Evolutionary conservation across 1,140 invertebrate genomes (phyloP), one percentile per base, ranked within the genome.

Genomic region (Palaemon carinicauda): DNA sequence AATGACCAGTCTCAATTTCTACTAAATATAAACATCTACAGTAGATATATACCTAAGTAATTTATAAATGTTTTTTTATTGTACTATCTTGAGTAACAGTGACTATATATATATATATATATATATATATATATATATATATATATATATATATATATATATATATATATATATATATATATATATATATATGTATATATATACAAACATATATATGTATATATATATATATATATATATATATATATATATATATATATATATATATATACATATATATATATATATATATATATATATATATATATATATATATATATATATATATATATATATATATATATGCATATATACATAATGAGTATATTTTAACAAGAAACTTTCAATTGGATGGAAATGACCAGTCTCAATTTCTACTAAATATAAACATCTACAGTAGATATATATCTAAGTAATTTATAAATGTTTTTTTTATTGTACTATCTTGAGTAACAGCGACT

Each of bases 241-340:
- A 74, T 74, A 74, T 74, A 74, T 74, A 74, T 74, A 74, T 74
- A 74, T 74, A 74, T 74, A 74, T 74, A 74, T 74, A 74, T 74
- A 74, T 74, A 74, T 74, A 74, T 74, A 74, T 74, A 74, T 74
- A 74, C 33, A 74, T 74, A 74, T 74, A 74, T 74, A 74, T 74
- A 74, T 74, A 33, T 74, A 74, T 74, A 74, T 33, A 74, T 74
- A 74, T 74, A 74, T 74, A 74, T 74, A 74, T 74, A 74, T 74
- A 74, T 74, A 74, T 74, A 14, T 14, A 14, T 33, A 29, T n/a
- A n/a, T n/a, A n/a, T n/a, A n/a, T n/a, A n/a, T n/a, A n/a, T n/a
- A n/a, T n/a, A n/a, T n/a, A n/a, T n/a, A n/a, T n/a, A n/a, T n/a
- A n/a, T n/a, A n/a, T n/a, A n/a, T n/a, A n/a, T n/a, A n/a, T n/a